Percentiles rank a stretch among this genome's conserved stretches.
These are phyloP conservation scores for Tamandua tetradactyla DNA, from an alignment of 2,797 vertebrate genomes.

Conservation along the genomic window DNA sequence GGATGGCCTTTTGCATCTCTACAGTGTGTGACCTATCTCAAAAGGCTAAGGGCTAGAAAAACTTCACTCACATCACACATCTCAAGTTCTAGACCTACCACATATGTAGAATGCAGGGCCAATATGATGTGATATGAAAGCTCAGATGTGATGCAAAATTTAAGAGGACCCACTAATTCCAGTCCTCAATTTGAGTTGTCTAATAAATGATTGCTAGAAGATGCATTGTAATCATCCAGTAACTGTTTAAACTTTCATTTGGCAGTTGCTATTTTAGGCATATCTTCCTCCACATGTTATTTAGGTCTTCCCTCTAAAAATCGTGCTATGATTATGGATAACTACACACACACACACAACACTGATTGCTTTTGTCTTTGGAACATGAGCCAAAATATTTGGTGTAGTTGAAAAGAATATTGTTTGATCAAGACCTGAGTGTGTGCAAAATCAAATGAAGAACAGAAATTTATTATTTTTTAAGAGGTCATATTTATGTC, in stretches of 20 bases:
- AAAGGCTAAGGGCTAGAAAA: too few relatives aligned
- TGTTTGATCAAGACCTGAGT: background rate
- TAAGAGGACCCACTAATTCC: background rate
- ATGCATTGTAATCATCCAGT: background rate
- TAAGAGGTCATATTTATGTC: background rate
- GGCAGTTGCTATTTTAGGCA: background rate
- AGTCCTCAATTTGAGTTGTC: background rate
- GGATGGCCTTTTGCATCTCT: background rate
- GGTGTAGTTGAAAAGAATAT: background rate
- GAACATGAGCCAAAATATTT: background rate
- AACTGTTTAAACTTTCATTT: background rate
- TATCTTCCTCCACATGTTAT: too few relatives aligned
- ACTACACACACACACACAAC: background rate
- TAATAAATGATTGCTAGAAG: background rate
- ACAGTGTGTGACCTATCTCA: background rate
- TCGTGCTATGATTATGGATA: background rate
- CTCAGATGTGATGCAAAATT: background rate
- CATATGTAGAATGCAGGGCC: background rate
- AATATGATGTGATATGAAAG: background rate
- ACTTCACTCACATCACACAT: background rate
- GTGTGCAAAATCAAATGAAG: background rate
- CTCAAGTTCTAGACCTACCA: background rate
- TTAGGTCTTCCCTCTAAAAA: background rate
- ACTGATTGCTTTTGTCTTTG: background rate
- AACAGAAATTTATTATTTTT: background rate